These are phyloP conservation scores for Cheilinus undulatus DNA, from an alignment of 2,113 vertebrate species.

Conservation along the genomic window DNA sequence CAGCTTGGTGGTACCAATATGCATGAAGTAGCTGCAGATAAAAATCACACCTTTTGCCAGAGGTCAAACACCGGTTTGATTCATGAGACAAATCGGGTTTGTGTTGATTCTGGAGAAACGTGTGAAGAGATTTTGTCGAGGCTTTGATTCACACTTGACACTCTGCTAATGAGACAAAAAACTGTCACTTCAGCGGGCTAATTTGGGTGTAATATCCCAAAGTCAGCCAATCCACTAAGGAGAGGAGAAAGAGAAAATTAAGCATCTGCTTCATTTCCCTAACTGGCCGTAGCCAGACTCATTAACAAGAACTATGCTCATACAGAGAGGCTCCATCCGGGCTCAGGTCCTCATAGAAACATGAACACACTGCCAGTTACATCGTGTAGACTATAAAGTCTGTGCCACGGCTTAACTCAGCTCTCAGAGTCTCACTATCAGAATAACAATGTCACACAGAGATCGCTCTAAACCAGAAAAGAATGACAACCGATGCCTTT, in stretches of 20 bases:
- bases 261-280: constrained; percentile 79
- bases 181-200: constrained; percentile 54
- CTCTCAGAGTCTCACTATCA: constrained; percentile 36
- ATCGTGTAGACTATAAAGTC: constrained; percentile 37
- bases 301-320: constrained; percentile 73
- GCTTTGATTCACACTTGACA: constrained; percentile 58
- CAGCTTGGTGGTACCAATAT: constrained; percentile 12
- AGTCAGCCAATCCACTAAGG: constrained; percentile 73
- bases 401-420: constrained; percentile 39
- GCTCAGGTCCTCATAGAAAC: constrained; percentile 43
- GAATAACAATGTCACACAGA: constrained; percentile 34
- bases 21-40: constrained; percentile 24
- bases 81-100: neutral
- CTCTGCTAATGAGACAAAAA: constrained; percentile 62
- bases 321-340: constrained; percentile 50
- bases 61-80: constrained; percentile 44
- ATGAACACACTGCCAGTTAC: constrained; percentile 44
- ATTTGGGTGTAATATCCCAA: constrained; percentile 75
- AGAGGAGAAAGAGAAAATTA: constrained; percentile 76
- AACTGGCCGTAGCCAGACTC: constrained; percentile 72
- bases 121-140: constrained; percentile 20
- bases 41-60: constrained; percentile 30
- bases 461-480: constrained; percentile 32
- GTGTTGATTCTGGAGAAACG: constrained; percentile 24
- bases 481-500: constrained; percentile 40